A percentile compares a stretch with the other conserved stretches of the same genome.
Conservation (phyloP, 2,797 vertebrate species). For the Halcyon smyrnensis region DNA sequence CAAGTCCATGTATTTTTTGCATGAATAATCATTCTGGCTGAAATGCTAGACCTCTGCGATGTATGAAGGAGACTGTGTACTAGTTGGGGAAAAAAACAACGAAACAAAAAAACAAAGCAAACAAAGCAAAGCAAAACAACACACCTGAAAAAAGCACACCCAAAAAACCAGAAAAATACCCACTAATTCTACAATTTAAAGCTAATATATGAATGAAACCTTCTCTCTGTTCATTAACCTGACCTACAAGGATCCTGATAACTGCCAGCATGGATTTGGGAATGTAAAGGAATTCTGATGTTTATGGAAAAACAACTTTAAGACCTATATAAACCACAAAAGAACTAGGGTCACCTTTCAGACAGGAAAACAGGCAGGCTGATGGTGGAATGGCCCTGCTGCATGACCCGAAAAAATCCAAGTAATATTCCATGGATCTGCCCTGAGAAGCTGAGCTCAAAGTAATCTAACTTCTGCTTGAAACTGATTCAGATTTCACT, state of each 20-base stretch:
- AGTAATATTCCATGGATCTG: background rate
- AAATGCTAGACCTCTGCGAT: background rate
- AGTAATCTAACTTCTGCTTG: conserved; percentile 1
- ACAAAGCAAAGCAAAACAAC: too few species aligned
- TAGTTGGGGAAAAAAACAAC: background rate
- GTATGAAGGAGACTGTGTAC: background rate
- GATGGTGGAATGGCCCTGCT: background rate
- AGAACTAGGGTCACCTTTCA: conserved; percentile 2
- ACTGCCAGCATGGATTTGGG: background rate
- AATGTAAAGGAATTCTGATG: background rate
- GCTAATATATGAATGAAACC: background rate
- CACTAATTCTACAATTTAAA: background rate
- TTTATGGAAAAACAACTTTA: background rate
- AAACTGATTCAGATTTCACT: background rate
- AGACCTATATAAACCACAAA: background rate
- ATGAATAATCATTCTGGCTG: background rate
- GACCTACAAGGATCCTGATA: background rate
- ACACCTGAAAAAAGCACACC: background rate
- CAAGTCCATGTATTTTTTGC: accelerated
- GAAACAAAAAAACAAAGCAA: too few species aligned
- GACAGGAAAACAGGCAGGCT: background rate
- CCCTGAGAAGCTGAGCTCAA: background rate
- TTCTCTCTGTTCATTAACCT: background rate
- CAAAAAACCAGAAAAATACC: background rate
- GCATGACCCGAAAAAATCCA: background rate